phyloP scores from a whole-genome alignment of 2,888 invertebrate species.

The Exocentrus adspersus region DNA sequence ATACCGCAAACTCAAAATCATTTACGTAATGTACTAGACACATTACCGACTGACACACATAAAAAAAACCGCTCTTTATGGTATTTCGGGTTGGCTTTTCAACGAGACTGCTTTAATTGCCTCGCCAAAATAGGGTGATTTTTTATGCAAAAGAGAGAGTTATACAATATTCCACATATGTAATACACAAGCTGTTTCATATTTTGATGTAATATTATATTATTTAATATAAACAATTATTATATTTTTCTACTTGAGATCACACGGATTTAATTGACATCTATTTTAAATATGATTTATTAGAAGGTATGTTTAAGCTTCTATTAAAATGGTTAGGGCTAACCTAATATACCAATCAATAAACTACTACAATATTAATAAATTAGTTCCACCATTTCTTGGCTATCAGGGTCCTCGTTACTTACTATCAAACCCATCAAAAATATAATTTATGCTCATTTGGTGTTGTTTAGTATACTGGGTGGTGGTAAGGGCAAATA shows the following conservation, averaged over 20 bases:
- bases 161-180: background rate
- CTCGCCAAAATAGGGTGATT: background rate
- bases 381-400: background rate
- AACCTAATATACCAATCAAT: constrained; percentile 25
- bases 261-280: constrained; percentile 6
- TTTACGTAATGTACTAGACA: constrained; percentile 5
- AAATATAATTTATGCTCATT: too few species aligned
- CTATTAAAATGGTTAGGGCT: constrained; percentile 12
- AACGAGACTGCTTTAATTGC: constrained; percentile 7
- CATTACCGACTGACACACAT: constrained; percentile 21
- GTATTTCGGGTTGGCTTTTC: constrained; percentile 15
- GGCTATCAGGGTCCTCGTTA: background rate
- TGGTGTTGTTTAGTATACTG: too few species aligned
- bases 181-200: background rate
- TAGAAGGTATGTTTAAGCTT: background rate
- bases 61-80: background rate
- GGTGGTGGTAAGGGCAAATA: too few species aligned
- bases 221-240: too few species aligned
- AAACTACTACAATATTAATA: constrained; percentile 11
- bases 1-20: background rate
- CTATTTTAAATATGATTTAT: constrained; percentile 18
- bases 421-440: too few species aligned
- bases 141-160: constrained; percentile 6
- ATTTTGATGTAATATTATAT: too few species aligned
- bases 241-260: background rate